Base-by-base conservation (phyloP, 2,113 vertebrate genomes). In the Ammodytes marinus region DNA sequence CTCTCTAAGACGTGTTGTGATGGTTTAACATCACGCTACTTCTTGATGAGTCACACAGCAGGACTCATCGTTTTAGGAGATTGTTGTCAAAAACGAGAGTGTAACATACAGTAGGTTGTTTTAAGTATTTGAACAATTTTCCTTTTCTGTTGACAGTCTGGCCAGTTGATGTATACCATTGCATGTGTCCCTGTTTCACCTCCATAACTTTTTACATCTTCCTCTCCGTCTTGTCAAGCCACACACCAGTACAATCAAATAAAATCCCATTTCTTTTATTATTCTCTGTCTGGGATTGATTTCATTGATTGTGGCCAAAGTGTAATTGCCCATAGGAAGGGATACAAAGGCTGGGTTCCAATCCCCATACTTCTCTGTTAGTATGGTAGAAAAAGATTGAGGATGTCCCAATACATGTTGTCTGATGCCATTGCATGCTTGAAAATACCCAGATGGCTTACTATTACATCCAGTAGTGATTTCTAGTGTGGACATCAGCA, bases 221-320 rank as follows among this genome's bases (percentile, higher is more conserved):
- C 4, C 45, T 43, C 12, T 35, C n/a, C 7, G 1, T 60, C 46
- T 40, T 7, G 2, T 47, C n/a, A 72, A 46, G 52, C 37, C 4
- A 47, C 15, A 57, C 8, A 77, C 50, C 45, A 40, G 10, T 42
- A 6, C 50, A 39, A 6, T 66, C 4, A 61, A 57, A 54, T 52
- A 27, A n/a, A 58, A 61, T 54, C 13, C 43, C 5, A 35, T 59
- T 71, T 42, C 58, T 52, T 65, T 65, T 17, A 39, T 63, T 68
- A 37, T 57, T 45, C 40, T 76, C 27, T 60, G 55, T 27, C 49
- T 37, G 35, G 15, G 27, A 69, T 46, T 73, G 73, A 80, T 11
- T 61, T 40, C 60, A 74, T 39, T 59, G 69, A 84, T 63, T 66
- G 42, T 64, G 80, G 13, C 37, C 49, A 53, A 27, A 42, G 50